A percentile compares a stretch with the other conserved stretches of the same genome.
Evolutionary conservation across 2,797 vertebrate species (phyloP).

Genomic region (Muraenolepis orangiensis): DNA sequence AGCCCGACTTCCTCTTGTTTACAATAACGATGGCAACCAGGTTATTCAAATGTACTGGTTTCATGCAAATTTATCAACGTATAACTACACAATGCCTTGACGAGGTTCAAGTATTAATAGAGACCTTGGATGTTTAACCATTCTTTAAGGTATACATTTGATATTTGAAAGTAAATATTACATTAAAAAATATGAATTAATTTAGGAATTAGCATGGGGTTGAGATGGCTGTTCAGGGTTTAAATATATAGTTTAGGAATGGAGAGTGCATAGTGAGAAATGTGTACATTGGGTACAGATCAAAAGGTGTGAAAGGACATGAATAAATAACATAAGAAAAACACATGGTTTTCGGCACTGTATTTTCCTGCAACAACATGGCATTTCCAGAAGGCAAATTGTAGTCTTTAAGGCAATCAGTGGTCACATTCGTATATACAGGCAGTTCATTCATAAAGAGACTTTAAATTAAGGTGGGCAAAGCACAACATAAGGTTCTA

Average conservation of each 20-base stretch:
- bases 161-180: not conserved
- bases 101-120: not conserved
- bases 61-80: not conserved
- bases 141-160: not conserved
- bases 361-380: not conserved
- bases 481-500: constrained; percentile 32
- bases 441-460: constrained; percentile 48
- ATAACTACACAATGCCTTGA: not conserved
- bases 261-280: not conserved
- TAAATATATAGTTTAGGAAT: not conserved
- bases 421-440: constrained; percentile 40
- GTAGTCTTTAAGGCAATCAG: constrained; percentile 14
- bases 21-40: too few relatives aligned
- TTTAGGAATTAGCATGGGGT: not conserved
- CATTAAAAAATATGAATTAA: not conserved
- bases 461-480: constrained; percentile 42
- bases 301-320: not conserved
- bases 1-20: too few relatives aligned
- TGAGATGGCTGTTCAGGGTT: not conserved
- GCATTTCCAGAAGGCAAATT: constrained; percentile 21
- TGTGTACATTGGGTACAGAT: not conserved
- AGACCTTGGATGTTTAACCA: not conserved
- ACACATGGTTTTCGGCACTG: not conserved
- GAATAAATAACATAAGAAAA: not conserved
- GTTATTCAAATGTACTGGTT: too few relatives aligned